phyloP scores from a whole-genome alignment of 1,140 invertebrate species.

The Charaxes varanes region DNA sequence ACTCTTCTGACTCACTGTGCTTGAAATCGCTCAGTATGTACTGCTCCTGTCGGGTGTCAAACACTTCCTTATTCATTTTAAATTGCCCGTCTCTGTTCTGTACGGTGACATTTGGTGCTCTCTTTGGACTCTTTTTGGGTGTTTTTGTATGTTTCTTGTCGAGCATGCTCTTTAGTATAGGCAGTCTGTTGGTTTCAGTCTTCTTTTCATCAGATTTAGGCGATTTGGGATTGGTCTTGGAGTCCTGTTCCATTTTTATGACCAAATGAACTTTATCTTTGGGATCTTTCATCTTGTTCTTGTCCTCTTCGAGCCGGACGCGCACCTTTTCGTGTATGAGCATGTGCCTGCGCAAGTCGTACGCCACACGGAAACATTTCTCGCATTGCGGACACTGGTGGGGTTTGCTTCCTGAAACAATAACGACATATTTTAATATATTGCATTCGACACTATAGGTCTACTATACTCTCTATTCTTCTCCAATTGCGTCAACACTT shows the following conservation, averaged over 20 bases:
- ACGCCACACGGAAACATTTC: conserved; percentile 89
- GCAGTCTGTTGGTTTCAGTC: conserved; percentile 20
- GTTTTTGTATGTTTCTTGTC: conserved; percentile 37
- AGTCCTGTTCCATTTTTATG: conserved; percentile 8
- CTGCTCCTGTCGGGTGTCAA: conserved; percentile 29
- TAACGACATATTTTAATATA: no score
- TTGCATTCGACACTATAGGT: conserved; percentile 26
- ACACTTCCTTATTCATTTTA: conserved; percentile 36
- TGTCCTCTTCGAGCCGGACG: conserved; percentile 20
- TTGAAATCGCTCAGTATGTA: conserved; percentile 26
- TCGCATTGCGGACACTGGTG: conserved; percentile 85
- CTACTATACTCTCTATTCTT: conserved; percentile 32
- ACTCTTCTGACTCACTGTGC: conserved; percentile 15
- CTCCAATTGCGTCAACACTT: conserved; percentile 49
- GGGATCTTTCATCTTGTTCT: conserved; percentile 21
- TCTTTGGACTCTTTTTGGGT: conserved; percentile 33
- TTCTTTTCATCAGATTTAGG: conserved; percentile 23
- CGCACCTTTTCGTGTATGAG: conserved; percentile 79
- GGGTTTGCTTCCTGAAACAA: conserved; percentile 84
- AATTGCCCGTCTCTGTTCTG: conserved; percentile 27
- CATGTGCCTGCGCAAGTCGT: conserved; percentile 92
- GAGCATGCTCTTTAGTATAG: conserved; percentile 27
- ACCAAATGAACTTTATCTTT: conserved; percentile 16
- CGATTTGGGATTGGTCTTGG: conserved; percentile 9
- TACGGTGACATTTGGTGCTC: conserved; percentile 50